phyloP scores from a whole-genome alignment of 2,113 vertebrate species.

The Pavo muticus region DNA sequence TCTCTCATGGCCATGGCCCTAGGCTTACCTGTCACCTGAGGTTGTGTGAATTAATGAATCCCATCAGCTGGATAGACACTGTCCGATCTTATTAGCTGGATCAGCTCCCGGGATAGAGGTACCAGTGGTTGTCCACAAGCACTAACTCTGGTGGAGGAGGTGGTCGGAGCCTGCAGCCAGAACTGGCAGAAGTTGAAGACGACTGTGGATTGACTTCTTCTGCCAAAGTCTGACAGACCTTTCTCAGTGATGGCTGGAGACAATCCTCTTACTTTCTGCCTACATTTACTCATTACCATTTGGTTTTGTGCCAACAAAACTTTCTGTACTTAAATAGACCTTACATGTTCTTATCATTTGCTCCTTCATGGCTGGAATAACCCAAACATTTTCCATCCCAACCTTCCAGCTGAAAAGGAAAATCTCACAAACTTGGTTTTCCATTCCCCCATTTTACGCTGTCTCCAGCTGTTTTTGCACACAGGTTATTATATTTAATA shows the following conservation, averaged over 20 bases:
- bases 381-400: not conserved
- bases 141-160: not conserved
- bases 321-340: not conserved
- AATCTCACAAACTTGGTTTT: not conserved
- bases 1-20: fast-evolving
- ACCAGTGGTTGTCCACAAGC: not conserved
- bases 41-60: fast-evolving
- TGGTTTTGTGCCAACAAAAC: not conserved
- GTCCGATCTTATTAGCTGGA: not conserved
- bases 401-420: not conserved
- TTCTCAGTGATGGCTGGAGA: not conserved
- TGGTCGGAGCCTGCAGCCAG: not conserved
- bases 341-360: not conserved
- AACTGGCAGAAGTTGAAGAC: not conserved
- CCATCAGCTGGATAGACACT: not conserved
- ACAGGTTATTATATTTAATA: not conserved
- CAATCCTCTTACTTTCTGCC: not conserved
- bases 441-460: not conserved
- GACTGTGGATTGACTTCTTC: not conserved
- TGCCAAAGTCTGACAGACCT: not conserved
- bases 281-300: fast-evolving
- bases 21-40: fast-evolving
- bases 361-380: not conserved
- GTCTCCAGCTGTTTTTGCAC: not conserved
- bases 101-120: not conserved